Evolutionary conservation across 2,113 vertebrate genomes (phyloP).

Genomic region (Albula glossodonta): DNA sequence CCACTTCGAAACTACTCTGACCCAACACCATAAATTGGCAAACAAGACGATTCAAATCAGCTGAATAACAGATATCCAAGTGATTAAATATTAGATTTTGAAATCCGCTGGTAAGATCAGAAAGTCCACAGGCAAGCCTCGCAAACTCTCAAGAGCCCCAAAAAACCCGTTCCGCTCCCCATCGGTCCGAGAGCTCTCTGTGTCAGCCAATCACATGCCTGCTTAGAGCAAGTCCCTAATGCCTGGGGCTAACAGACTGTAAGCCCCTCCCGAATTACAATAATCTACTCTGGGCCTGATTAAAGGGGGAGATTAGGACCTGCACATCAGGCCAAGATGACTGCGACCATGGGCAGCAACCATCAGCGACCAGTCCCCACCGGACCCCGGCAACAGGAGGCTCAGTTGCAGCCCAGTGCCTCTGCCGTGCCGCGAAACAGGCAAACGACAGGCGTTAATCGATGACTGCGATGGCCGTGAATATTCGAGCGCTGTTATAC

Average conservation of each 20-base stretch:
- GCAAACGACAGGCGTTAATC: no score
- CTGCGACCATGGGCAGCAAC: slow-evolving; percentile 10
- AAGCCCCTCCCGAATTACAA: slow-evolving; percentile 64
- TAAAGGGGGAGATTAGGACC: slow-evolving; percentile 61
- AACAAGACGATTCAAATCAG: no score
- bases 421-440: not conserved
- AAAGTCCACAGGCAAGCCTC: not conserved
- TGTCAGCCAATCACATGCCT: no score
- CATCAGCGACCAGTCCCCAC: not conserved
- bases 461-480: no score
- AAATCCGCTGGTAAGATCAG: no score
- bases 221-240: slow-evolving; percentile 35
- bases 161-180: no score
- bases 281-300: slow-evolving; percentile 66
- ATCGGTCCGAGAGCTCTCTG: no score
- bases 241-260: slow-evolving; percentile 55
- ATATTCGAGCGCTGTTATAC: slow-evolving; percentile 12
- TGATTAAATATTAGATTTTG: no score
- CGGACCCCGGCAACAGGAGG: not conserved
- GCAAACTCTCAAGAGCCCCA: no score
- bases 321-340: slow-evolving; percentile 45
- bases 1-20: no score
- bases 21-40: no score
- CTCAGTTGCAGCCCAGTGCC: slow-evolving; percentile 27
- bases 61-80: no score